Conservation (phyloP, 2,888 invertebrate genomes). For the Subacronicta megacephala region DNA sequence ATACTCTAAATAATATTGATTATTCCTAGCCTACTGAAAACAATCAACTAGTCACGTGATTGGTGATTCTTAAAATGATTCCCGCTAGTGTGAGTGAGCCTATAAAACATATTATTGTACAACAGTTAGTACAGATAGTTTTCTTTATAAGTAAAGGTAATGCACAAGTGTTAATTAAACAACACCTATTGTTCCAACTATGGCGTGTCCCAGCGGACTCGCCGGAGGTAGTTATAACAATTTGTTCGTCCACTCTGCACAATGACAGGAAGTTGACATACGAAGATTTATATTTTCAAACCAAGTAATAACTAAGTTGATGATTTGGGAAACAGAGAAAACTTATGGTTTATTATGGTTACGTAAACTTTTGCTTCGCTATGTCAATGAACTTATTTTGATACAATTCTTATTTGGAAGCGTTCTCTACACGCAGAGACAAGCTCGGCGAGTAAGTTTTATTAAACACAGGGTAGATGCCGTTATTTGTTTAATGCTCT, state of each 20-base stretch:
- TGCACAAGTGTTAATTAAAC: slow-evolving; percentile 30
- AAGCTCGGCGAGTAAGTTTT: too few relatives aligned
- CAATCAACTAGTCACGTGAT: not conserved
- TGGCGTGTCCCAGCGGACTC: slow-evolving; percentile 19
- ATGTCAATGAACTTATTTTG: too few relatives aligned
- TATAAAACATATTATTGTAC: not conserved
- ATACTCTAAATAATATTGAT: not conserved
- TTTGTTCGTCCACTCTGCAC: slow-evolving; percentile 16
- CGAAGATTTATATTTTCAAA: slow-evolving; percentile 1
- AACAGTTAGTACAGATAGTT: slow-evolving; percentile 2
- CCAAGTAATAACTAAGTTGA: not conserved
- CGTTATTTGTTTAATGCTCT: too few relatives aligned
- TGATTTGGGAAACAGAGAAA: not conserved
- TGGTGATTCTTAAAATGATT: not conserved
- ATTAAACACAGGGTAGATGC: too few relatives aligned
- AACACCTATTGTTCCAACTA: slow-evolving; percentile 46
- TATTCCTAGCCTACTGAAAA: too few relatives aligned
- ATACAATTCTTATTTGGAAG: too few relatives aligned
- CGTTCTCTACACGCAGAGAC: too few relatives aligned
- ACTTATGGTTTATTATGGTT: too few relatives aligned
- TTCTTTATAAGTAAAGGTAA: slow-evolving; percentile 23
- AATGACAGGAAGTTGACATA: slow-evolving; percentile 39
- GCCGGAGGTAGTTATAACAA: slow-evolving; percentile 18
- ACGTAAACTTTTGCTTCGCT: too few relatives aligned
- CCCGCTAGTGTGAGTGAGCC: not conserved